These are phyloP conservation scores for Battus philenor DNA, from an alignment of 1,140 invertebrate genomes.

Conservation along the genomic window DNA sequence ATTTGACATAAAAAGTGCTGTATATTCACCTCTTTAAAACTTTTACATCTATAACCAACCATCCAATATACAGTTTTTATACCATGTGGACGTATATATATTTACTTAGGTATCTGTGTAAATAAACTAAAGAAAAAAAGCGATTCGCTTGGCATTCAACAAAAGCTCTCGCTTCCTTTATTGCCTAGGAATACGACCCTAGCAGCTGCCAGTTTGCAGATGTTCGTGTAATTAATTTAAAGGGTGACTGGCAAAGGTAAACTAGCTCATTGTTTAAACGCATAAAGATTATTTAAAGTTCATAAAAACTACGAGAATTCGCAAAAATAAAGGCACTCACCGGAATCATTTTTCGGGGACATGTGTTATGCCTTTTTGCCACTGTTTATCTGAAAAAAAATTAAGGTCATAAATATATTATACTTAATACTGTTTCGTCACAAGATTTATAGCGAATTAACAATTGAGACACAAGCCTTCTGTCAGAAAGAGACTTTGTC, in stretches of 20 bases:
- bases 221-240: constrained; percentile 46
- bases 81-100: too few relatives aligned
- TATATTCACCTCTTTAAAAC: too few relatives aligned
- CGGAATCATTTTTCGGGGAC: constrained; percentile 67
- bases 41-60: too few relatives aligned
- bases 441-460: background rate
- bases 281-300: constrained; percentile 17
- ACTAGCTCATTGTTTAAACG: constrained; percentile 26
- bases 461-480: background rate
- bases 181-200: constrained; percentile 40
- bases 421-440: background rate
- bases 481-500: background rate
- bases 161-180: constrained; percentile 46
- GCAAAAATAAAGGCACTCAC: constrained; percentile 30
- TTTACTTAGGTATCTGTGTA: too few relatives aligned
- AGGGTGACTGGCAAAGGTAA: constrained; percentile 33
- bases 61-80: too few relatives aligned
- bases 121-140: constrained; percentile 24
- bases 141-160: constrained; percentile 36
- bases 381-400: constrained; percentile 32
- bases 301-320: background rate
- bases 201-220: constrained; percentile 44
- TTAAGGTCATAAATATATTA: background rate
- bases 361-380: constrained; percentile 45
- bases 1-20: too few relatives aligned